These are phyloP conservation scores for Hyppa rectilinea DNA, from an alignment of 2,888 invertebrate species.

Conservation along the genomic window DNA sequence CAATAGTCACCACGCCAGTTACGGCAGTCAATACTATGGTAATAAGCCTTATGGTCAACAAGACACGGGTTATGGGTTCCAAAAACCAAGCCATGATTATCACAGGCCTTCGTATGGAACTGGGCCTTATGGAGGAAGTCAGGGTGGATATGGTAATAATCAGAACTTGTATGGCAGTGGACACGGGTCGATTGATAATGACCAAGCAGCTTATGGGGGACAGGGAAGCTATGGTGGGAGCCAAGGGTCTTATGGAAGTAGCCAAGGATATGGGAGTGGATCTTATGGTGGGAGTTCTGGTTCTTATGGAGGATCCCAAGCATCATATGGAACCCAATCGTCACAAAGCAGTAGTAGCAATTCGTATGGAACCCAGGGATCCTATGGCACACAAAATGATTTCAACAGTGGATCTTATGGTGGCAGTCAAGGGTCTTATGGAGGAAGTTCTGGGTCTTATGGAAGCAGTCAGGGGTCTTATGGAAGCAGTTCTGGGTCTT, in stretches of 20 bases:
- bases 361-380: constrained; percentile 24
- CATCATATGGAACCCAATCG: constrained; percentile 40
- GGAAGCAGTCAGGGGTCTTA: constrained; percentile 32
- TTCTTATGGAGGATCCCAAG: constrained; percentile 40
- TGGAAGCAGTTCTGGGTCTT: constrained; percentile 41
- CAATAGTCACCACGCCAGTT: constrained; percentile 38
- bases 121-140: constrained; percentile 40
- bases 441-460: constrained; percentile 31
- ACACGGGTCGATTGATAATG: constrained; percentile 37
- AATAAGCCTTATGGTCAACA: constrained; percentile 38
- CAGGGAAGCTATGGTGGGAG: constrained; percentile 45
- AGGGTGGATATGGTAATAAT: constrained; percentile 33
- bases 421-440: constrained; percentile 32
- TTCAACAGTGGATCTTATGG: constrained; percentile 40
- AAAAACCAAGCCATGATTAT: constrained; percentile 44
- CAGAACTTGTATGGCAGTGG: constrained; percentile 46
- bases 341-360: constrained; percentile 34
- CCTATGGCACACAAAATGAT: constrained; percentile 30
- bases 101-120: constrained; percentile 36
- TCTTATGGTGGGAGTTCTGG: constrained; percentile 37
- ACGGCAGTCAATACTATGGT: constrained; percentile 39
- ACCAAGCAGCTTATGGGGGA: constrained; percentile 33
- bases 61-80: constrained; percentile 49
- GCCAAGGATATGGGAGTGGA: constrained; percentile 22
- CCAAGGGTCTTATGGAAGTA: constrained; percentile 37